Evolutionary conservation across 2,113 vertebrate species (phyloP).

Genomic region (Petromus typicus): DNA sequence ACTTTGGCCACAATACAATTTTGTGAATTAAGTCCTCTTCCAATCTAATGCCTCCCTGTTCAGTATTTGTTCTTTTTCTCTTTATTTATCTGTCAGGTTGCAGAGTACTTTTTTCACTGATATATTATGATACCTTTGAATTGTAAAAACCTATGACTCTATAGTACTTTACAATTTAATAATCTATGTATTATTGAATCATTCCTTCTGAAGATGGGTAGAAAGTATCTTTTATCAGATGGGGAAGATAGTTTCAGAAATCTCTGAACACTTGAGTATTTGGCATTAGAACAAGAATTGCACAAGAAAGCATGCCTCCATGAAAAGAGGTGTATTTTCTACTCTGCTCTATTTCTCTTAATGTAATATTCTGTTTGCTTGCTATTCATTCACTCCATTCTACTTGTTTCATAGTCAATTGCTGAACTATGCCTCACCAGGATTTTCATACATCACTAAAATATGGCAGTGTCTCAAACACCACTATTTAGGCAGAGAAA

Average conservation of each 20-base stretch:
- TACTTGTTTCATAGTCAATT: background rate
- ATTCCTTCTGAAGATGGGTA: background rate
- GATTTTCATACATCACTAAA: background rate
- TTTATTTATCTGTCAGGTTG: background rate
- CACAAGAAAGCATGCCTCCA: background rate
- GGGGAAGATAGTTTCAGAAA: background rate
- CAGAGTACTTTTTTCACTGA: background rate
- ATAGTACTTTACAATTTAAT: background rate
- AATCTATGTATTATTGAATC: background rate
- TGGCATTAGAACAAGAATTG: background rate
- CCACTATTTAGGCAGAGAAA: background rate
- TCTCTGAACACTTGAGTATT: background rate
- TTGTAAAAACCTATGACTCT: background rate
- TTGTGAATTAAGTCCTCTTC: background rate
- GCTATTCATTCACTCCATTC: background rate
- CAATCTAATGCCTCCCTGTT: background rate
- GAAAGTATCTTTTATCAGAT: background rate
- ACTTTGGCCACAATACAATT: background rate
- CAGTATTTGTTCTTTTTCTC: background rate
- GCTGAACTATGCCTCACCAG: background rate
- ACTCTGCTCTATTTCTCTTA: background rate
- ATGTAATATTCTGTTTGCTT: background rate
- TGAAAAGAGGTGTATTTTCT: background rate
- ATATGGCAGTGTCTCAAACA: background rate
- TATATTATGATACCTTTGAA: background rate